Evolutionary conservation across 2,797 vertebrate genomes (phyloP), one percentile per base, ranked within the genome.

Genomic region (Telmatherina bonti): DNA sequence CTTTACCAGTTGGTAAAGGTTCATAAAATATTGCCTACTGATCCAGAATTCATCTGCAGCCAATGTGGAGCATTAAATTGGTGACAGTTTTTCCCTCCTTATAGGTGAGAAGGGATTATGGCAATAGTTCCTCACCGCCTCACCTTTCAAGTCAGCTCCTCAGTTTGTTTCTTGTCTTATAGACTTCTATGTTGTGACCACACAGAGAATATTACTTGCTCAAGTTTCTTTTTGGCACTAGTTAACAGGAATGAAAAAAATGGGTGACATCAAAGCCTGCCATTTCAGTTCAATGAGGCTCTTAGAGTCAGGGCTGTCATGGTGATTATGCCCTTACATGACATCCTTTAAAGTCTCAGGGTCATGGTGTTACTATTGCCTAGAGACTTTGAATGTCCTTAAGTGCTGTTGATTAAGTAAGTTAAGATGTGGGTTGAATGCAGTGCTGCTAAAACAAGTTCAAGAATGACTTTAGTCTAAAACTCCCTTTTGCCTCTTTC

Each of bases 351-450:
- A 90, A 84, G 53, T 55, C 52, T 54, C 38, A 56, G 35, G 91
- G 85, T 92, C 84, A 74, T 13, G 33, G 79, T 83, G 86, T 87
- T 84, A 82, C 65, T 22, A 11, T 49, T 76, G 77, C 78, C 79
- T 52, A 76, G 70, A 78, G 61, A 70, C 62, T 60, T 65, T 59
- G 72, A 74, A 78, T 81, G 67, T 85, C 72, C 80, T 78, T 64
- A 76, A 85, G 84, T 84, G 77, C 74, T 85, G 80, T 88, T 88
- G 87, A 90, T 90, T 79, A 86, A 88, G 79, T 93, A 89, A 89
- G 76, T 69, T 88, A 82, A 92, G 88, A 85, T 70, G 82, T 87
- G 86, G 84, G 70, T 73, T 78, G 60, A 86, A 69, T 70, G 68
- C 72, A 82, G 72, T 54, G 70, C 78, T 70, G 80, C 83, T 78